Evolutionary conservation across 1,140 invertebrate genomes (phyloP).

Genomic region (Diplogasteroides magnus): DNA sequence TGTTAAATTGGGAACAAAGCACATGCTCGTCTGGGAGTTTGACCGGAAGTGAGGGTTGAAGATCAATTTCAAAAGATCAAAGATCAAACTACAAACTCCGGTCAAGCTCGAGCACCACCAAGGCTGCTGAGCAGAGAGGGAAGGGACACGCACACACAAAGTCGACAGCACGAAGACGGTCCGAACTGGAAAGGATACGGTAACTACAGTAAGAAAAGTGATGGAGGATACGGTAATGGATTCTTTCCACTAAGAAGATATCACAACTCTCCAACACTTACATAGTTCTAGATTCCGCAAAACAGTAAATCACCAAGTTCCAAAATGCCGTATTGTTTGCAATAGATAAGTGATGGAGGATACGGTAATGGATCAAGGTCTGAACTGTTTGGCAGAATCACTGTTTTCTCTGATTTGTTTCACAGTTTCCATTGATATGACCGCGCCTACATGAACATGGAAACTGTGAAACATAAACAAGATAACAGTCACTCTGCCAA

Average conservation of each 20-base stretch:
- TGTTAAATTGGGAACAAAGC: neutral
- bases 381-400: no score
- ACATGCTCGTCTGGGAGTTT: no score
- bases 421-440: neutral
- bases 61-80: neutral
- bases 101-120: neutral
- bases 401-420: neutral
- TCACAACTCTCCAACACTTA: slow-evolving; percentile 13
- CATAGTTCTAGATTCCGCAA: no score
- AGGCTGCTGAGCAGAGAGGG: no score
- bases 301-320: no score
- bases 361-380: no score
- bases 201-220: no score
- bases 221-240: no score
- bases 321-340: slow-evolving; percentile 4
- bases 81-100: neutral
- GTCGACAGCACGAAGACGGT: slow-evolving; percentile 58
- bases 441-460: neutral
- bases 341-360: no score
- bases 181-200: slow-evolving; percentile 43
- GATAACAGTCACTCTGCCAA: no score
- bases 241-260: no score
- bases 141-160: slow-evolving; percentile 45
- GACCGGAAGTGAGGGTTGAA: neutral
- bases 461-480: neutral